Conservation (phyloP, 1,140 invertebrate genomes). For the Eurytemora carolleeae region DNA sequence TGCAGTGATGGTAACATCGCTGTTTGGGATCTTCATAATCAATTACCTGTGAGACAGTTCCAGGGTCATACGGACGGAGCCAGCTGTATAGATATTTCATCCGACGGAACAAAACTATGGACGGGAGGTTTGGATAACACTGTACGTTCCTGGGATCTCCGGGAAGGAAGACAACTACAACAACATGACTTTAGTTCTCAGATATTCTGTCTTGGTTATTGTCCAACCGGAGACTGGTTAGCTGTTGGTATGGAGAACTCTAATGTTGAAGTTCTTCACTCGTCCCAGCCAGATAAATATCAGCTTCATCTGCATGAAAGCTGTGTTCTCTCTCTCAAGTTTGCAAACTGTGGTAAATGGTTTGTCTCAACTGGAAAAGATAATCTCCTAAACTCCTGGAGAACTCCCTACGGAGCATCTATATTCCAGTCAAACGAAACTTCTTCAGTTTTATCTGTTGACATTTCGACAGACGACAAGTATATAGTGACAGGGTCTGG, state of each 20-base stretch:
- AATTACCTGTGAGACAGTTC: slow-evolving; percentile 78
- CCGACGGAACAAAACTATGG: slow-evolving; percentile 83
- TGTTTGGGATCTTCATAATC: slow-evolving; percentile 84
- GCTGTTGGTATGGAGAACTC: slow-evolving; percentile 97
- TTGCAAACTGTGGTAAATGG: slow-evolving; percentile 94
- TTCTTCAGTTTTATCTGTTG: slow-evolving; percentile 92
- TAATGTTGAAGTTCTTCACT: slow-evolving; percentile 83
- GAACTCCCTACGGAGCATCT: slow-evolving; percentile 90
- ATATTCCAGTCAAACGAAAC: slow-evolving; percentile 99
- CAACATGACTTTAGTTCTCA: slow-evolving; percentile 89
- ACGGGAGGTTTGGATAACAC: slow-evolving; percentile 92
- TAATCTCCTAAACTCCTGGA: slow-evolving; percentile 91
- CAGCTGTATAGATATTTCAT: slow-evolving; percentile 89
- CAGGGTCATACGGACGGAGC: slow-evolving; percentile 94
- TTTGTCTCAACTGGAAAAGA: slow-evolving; percentile 98
- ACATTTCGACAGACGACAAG: slow-evolving; percentile 95
- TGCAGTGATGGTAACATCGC: slow-evolving; percentile 92
- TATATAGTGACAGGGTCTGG: slow-evolving; percentile 97
- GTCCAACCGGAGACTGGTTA: slow-evolving; percentile 90
- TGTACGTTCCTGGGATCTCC: slow-evolving; percentile 84
- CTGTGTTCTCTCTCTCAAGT: slow-evolving; percentile 90
- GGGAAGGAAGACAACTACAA: slow-evolving; percentile 75
- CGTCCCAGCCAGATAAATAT: slow-evolving; percentile 85
- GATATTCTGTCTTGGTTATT: slow-evolving; percentile 91
- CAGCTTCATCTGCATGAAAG: slow-evolving; percentile 92